Percentiles rank a stretch among this genome's conserved stretches.
Evolutionary conservation across 2,113 vertebrate species (phyloP).

Genomic region (Alligator sinensis): DNA sequence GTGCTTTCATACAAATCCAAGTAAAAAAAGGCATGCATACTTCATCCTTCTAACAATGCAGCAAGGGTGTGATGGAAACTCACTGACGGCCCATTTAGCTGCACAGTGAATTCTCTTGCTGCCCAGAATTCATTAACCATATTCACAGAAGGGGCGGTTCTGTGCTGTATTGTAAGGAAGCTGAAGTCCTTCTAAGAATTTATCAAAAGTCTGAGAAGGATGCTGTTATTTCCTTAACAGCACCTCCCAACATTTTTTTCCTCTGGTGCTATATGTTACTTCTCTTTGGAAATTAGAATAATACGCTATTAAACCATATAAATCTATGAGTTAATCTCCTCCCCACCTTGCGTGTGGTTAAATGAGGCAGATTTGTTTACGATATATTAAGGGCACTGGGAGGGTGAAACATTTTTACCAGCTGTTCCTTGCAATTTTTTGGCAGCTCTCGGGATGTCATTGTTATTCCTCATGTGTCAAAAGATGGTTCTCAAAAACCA

Average conservation of each 20-base stretch:
- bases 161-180: not conserved
- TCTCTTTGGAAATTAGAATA: not conserved
- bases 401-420: conserved; percentile 52
- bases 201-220: not conserved
- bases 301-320: not conserved
- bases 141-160: not conserved
- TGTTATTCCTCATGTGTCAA: not conserved
- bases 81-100: not conserved
- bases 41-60: not conserved
- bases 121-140: not conserved
- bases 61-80: not conserved
- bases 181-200: not conserved
- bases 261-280: not conserved
- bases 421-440: conserved; percentile 47
- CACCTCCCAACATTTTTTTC: not conserved
- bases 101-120: not conserved
- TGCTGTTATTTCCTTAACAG: not conserved
- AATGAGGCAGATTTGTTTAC: conserved; percentile 55
- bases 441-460: conserved; percentile 39
- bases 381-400: conserved; percentile 29
- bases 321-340: not conserved
- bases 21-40: not conserved
- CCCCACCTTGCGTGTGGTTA: conserved; percentile 13
- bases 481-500: not conserved
- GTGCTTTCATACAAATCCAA: not conserved